A percentile compares a stretch with the other conserved stretches of the same genome.
phyloP scores from a whole-genome alignment of 2,888 invertebrate species.

The Hypercompe scribonia region DNA sequence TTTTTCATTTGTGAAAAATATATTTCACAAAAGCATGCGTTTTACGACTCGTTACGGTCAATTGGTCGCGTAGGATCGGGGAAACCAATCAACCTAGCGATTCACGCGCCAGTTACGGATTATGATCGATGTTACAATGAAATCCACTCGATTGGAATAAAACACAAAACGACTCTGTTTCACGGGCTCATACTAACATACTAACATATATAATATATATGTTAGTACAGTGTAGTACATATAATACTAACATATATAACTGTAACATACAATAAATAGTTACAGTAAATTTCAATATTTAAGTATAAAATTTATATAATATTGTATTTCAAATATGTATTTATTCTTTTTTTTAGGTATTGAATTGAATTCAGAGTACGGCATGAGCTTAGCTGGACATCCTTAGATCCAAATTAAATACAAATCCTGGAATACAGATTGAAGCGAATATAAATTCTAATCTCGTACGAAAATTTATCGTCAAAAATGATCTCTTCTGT shows the following conservation, averaged over 20 bases:
- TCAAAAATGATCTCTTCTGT: not conserved
- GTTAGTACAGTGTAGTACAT: conserved; percentile 2
- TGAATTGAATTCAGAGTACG: too few species aligned
- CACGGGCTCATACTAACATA: not conserved
- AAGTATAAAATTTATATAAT: too few species aligned
- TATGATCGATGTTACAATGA: conserved; percentile 37
- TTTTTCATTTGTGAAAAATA: conserved; percentile 17
- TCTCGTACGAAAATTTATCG: not conserved
- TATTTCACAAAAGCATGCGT: conserved; percentile 27
- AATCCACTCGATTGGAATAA: conserved; percentile 15
- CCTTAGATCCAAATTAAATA: not conserved
- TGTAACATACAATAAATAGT: too few species aligned
- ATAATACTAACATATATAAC: too few species aligned
- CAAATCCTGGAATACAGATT: not conserved
- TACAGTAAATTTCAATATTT: too few species aligned
- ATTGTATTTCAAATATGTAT: too few species aligned
- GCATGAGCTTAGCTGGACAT: too few species aligned
- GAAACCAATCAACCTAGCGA: conserved; percentile 30
- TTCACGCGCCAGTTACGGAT: conserved; percentile 22
- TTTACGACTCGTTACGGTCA: conserved; percentile 27
- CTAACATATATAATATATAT: conserved; percentile 1
- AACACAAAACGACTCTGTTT: conserved; percentile 14
- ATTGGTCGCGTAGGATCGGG: conserved; percentile 14
- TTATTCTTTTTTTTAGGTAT: too few species aligned
- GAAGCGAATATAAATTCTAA: too few species aligned